These are phyloP conservation scores for Stenichneumon culpator DNA, from an alignment of 2,888 invertebrate genomes.

Conservation along the genomic window DNA sequence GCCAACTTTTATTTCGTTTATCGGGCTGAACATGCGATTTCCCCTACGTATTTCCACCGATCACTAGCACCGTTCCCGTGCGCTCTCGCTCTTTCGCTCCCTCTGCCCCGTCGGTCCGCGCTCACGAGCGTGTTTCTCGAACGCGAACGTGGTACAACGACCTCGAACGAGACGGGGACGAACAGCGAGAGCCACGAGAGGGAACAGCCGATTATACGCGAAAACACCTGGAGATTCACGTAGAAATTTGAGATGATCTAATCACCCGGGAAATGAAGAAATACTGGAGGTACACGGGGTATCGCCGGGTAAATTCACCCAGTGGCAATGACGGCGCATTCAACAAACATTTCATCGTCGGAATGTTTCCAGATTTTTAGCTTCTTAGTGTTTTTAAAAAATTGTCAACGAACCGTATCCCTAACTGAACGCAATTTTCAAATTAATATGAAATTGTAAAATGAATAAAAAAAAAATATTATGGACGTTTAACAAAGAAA, in stretches of 20 bases:
- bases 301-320: not conserved
- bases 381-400: not conserved
- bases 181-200: slow-evolving; percentile 32
- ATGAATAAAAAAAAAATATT: no score
- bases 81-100: slow-evolving; percentile 64
- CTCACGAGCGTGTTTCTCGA: slow-evolving; percentile 67
- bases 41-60: slow-evolving; percentile 77
- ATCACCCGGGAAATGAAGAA: not conserved
- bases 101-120: slow-evolving; percentile 56
- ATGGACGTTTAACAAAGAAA: no score
- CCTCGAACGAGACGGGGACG: slow-evolving; percentile 63
- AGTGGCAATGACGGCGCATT: not conserved
- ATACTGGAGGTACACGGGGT: not conserved
- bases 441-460: no score
- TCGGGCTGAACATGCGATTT: slow-evolving; percentile 82
- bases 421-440: no score
- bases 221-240: slow-evolving; percentile 50
- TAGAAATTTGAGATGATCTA: slow-evolving; percentile 21
- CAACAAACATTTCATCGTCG: not conserved
- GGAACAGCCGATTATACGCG: slow-evolving; percentile 17
- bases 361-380: not conserved
- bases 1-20: slow-evolving; percentile 81
- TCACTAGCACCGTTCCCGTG: slow-evolving; percentile 58
- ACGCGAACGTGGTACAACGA: slow-evolving; percentile 70
- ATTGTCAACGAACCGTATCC: no score